Evolutionary conservation across 2,113 vertebrate genomes (phyloP).

Genomic region (Aphyosemion australe): DNA sequence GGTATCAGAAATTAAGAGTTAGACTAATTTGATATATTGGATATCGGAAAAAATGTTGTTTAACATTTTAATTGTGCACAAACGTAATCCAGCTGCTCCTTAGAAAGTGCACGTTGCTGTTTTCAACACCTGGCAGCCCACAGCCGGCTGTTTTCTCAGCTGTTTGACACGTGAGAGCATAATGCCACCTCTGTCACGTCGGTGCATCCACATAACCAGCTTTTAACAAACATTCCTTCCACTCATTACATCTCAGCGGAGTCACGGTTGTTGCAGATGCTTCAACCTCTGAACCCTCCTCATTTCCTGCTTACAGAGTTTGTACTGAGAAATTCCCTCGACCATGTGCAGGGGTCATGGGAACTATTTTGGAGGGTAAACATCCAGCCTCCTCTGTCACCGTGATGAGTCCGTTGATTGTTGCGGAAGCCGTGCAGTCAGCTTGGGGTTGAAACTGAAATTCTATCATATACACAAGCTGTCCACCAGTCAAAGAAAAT

Average conservation of each 20-base stretch:
- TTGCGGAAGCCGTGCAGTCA: slow-evolving; percentile 22
- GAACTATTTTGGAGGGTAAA: slow-evolving; percentile 73
- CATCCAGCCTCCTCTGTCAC: slow-evolving; percentile 46
- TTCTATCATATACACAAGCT: slow-evolving; percentile 24
- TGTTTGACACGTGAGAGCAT: not conserved
- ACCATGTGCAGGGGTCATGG: slow-evolving; percentile 80
- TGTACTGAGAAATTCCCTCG: slow-evolving; percentile 71
- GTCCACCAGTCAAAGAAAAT: slow-evolving; percentile 36
- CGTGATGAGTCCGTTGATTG: slow-evolving; percentile 19
- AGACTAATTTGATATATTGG: too few species aligned
- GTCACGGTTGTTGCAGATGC: slow-evolving; percentile 67
- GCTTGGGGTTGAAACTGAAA: slow-evolving; percentile 23
- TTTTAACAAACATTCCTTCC: slow-evolving; percentile 35
- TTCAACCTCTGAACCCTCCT: slow-evolving; percentile 73
- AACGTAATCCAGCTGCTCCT: not conserved
- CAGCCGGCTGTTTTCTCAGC: slow-evolving; percentile 20
- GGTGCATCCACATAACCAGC: slow-evolving; percentile 26
- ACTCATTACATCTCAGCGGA: slow-evolving; percentile 38
- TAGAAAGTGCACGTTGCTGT: not conserved
- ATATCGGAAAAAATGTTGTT: too few species aligned
- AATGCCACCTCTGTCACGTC: slow-evolving; percentile 27
- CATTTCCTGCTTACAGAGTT: slow-evolving; percentile 79
- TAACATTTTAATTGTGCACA: not conserved
- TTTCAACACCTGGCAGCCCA: not conserved
- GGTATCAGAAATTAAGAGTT: too few species aligned